phyloP scores from a whole-genome alignment of 2,888 invertebrate species.

The Acanthopleura granulata region DNA sequence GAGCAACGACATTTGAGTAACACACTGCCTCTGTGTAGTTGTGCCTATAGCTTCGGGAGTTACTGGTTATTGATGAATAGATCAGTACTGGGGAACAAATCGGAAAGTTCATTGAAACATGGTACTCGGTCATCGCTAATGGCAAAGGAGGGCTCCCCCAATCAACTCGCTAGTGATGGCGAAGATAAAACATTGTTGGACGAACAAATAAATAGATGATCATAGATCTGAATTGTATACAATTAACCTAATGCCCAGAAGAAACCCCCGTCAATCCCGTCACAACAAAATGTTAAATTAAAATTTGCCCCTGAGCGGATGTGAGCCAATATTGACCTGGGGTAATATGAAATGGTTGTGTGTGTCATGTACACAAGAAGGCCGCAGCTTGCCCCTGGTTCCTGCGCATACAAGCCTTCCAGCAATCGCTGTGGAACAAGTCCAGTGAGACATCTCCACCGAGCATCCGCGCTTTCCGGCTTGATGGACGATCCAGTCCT shows the following conservation, averaged over 20 bases:
- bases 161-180: background rate
- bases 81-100: background rate
- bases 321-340: conserved; percentile 16
- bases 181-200: background rate
- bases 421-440: background rate
- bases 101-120: background rate
- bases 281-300: conserved; percentile 20
- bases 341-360: conserved; percentile 8
- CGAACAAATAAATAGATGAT: conserved; percentile 13
- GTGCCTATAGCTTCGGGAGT: background rate
- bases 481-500: conserved; percentile 14
- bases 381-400: background rate
- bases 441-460: background rate
- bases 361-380: conserved; percentile 1
- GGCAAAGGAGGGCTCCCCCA: background rate
- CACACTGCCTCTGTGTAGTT: too few relatives aligned
- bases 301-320: conserved; percentile 8
- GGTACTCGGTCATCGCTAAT: background rate
- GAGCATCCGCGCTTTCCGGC: background rate
- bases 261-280: background rate
- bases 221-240: conserved; percentile 8
- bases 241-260: conserved; percentile 15
- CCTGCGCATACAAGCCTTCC: background rate
- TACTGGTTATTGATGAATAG: conserved; percentile 1
- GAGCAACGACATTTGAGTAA: too few relatives aligned